Evolutionary conservation across 1,140 invertebrate species (phyloP).

Genomic region (Lepidotrigona ventralis): DNA sequence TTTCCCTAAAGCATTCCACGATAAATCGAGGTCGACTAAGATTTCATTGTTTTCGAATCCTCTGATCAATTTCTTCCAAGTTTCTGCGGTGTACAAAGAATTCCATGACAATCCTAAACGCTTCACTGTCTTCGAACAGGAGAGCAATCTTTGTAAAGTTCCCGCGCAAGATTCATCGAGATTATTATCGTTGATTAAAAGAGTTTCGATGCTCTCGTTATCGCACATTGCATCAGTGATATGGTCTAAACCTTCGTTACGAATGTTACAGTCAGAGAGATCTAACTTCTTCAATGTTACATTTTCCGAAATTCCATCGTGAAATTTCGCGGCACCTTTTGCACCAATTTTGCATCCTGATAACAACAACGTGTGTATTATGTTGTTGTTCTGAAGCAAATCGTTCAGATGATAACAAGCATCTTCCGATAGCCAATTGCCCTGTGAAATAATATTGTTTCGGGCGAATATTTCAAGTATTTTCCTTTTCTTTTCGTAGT

Average conservation of each 20-base stretch:
- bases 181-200: conserved; percentile 76
- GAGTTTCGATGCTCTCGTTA: conserved; percentile 62
- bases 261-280: conserved; percentile 76
- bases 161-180: conserved; percentile 66
- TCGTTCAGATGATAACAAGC: conserved; percentile 77
- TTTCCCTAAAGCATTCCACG: conserved; percentile 73
- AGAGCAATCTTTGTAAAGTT: conserved; percentile 63
- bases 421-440: conserved; percentile 75
- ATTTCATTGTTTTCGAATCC: conserved; percentile 65
- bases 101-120: conserved; percentile 80
- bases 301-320: conserved; percentile 66
- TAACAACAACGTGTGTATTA: conserved; percentile 73
- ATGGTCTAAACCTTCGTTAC: conserved; percentile 74
- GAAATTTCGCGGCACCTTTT: conserved; percentile 69
- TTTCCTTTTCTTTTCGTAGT: background rate
- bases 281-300: conserved; percentile 72
- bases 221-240: conserved; percentile 65
- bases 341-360: conserved; percentile 77
- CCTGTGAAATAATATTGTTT: conserved; percentile 55
- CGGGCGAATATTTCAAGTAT: background rate
- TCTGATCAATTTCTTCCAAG: conserved; percentile 67
- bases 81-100: conserved; percentile 61
- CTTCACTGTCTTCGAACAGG: conserved; percentile 68
- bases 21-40: conserved; percentile 71
- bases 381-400: conserved; percentile 71